Evolutionary conservation across 2,113 vertebrate species (phyloP), one percentile per base, ranked within the genome.

Genomic region (Podarcis muralis): DNA sequence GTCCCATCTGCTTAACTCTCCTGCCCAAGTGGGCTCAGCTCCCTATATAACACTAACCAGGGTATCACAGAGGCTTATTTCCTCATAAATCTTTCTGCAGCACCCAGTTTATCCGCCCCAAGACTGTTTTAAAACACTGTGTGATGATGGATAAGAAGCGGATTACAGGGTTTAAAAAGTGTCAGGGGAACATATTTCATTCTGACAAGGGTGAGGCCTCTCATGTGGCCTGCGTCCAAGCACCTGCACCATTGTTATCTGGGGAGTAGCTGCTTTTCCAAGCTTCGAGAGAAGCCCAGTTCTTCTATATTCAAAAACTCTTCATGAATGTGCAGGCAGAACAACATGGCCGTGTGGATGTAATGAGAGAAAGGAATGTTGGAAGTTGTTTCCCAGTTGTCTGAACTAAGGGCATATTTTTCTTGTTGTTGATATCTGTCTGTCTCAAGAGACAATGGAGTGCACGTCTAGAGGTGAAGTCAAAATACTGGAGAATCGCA

Each of bases 111-210:
- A 12, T 23, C 85, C 6, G 43, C 72, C 59, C 81, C 6, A 0
- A 2, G 78, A 59, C 88, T 6, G 22, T 57, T 40, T 66, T 65
- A 79, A 84, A 57, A 69, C 76, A 48, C 66, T n/a, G 65, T 30
- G 5, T 1, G 6, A 68, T 6, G 85, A 22, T 53, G 88, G 81
- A 1, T 32, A 66, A 48, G 8, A 79, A 81, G 53, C n/a, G 77
- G 74, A 87, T 90, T 84, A 40, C 72, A 37, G 40, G 23, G 13
- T 48, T 91, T 81, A 90, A 90, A 76, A 93, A 77, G 81, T 93
- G 89, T 88, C 13, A 0, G 37, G 12, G 80, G 53, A 71, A 88
- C 92, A 75, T 53, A 89, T 80, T 93, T 88, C 88, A 90, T 40
- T 85, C 79, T 0, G 1, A 57, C 37, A 18, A 0, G 0, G 72